Base-by-base conservation (phyloP, 2,113 vertebrate genomes). In the Natator depressus region DNA sequence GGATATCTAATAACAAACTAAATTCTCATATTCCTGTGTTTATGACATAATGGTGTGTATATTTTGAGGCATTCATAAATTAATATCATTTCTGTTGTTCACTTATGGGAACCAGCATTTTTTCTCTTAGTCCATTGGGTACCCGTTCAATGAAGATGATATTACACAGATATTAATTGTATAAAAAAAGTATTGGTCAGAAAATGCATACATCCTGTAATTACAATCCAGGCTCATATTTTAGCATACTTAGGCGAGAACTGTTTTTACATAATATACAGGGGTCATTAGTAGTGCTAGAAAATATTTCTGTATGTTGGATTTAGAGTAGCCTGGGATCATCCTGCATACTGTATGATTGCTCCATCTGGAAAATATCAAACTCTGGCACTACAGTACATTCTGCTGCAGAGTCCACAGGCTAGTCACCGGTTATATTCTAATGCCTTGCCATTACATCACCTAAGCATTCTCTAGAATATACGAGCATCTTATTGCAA, bases 1-100 rank as follows among this genome's bases (percentile, higher is more conserved):
- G 65, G 54, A 59, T 46, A 54, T 85, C 65, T 93, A 95, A 87
- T 81, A 24, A 35, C 54, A 57, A 84, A 90, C 90, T 87, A 79
- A 85, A 91, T 50, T 54, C 29, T 69, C 95, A 4, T 1, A 47
- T 49, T 96, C 84, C 31, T 95, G 69, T 82, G 8, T 89, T 84
- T 85, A 35, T 84, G 84, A 87, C 22, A 12, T 25, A 25, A 49
- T 54, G 89, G 13, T 2, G 1, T 17, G 84, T 94, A 79, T 86
- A 54, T 85, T 69, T 62, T 59, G 22, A 27, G 29, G 75, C 46
- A 27, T 65, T 65, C 27, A 17, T 25, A 31, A 35, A 5, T 69
- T 69, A 69, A 38, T 69, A 38, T 20, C 17, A 69, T 69, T 38
- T 38, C 38, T 69, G 17, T 38, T 38, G 31, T 69, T 69, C 38